Evolutionary conservation across 2,797 vertebrate genomes (phyloP), one percentile per base, ranked within the genome.

Genomic region (Avahi laniger): DNA sequence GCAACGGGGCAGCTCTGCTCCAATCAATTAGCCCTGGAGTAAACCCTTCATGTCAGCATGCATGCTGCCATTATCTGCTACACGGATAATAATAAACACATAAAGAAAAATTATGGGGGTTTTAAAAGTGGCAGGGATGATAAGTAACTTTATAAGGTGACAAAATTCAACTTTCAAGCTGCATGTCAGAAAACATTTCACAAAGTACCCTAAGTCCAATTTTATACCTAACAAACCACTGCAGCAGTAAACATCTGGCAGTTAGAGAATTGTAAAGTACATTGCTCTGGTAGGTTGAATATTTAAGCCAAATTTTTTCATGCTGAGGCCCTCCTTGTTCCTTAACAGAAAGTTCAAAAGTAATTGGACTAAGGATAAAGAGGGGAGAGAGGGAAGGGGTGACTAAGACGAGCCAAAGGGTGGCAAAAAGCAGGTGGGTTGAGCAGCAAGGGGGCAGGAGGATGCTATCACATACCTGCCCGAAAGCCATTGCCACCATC

Each of bases 281-380:
- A n/a, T 5, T 83, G 54, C 18, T 73, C 43, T 81, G 50, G 54
- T 41, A 57, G 30, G 46, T 59, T 46, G 17, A 69, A 38, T 52
- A 50, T n/a, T 65, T 67, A 35, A 20, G 57, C 20, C 35, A 48
- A 48, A 17, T 28, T 61, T 69, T 57, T 78, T 46, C 20, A 70
- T 28, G 73, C 20, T 52, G 63, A 91, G 65, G 30, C 4, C 41
- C 46, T 87, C 22, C n/a, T 52, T 86, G 26, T 75, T 87, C 57
- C 82, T 83, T 80, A 89, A 92, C 22, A 83, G 70, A 83, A 91
- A 94, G 79, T 41, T 54, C 26, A 26, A 54, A 97, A 93, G 72
- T 78, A 70, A 61, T 13, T 89, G 33, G 41, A 67, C 35, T 59
- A 78, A 79, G 22, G 18, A 20, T 48, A 80, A 69, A 70, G 30